phyloP scores from a whole-genome alignment of 2,113 vertebrate species.

The Pteruthius melanotis region DNA sequence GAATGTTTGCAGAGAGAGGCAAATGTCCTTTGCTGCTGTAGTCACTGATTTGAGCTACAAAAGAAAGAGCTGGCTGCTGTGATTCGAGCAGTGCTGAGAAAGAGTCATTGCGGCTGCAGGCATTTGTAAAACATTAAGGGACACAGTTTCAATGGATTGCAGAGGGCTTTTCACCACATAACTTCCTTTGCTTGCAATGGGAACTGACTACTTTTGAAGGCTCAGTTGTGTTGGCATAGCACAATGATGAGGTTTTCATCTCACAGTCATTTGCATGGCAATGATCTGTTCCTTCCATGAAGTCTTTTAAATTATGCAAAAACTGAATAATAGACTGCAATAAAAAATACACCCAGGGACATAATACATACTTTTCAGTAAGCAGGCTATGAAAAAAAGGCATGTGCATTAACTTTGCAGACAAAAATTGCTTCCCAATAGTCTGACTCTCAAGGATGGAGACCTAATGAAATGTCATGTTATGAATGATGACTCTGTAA shows the following conservation, averaged over 20 bases:
- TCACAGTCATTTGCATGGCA: neutral
- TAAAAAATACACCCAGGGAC: neutral
- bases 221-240: neutral
- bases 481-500: neutral
- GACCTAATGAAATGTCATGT: neutral
- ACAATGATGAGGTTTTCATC: conserved; percentile 5
- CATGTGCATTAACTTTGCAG: neutral
- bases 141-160: neutral
- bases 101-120: neutral
- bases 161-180: conserved; percentile 24
- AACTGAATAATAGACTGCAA: neutral
- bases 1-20: neutral
- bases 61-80: neutral
- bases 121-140: conserved; percentile 28
- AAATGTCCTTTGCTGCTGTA: neutral
- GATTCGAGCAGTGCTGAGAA: neutral
- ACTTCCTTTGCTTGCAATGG: neutral
- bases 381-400: neutral
- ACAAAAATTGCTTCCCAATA: neutral
- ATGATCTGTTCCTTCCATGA: conserved; percentile 5
- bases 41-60: neutral
- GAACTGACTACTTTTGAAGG: conserved; percentile 20
- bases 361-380: neutral
- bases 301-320: conserved; percentile 4
- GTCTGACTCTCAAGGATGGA: neutral